These are phyloP conservation scores for Luperina testacea DNA, from an alignment of 2,888 invertebrate genomes.

Conservation along the genomic window DNA sequence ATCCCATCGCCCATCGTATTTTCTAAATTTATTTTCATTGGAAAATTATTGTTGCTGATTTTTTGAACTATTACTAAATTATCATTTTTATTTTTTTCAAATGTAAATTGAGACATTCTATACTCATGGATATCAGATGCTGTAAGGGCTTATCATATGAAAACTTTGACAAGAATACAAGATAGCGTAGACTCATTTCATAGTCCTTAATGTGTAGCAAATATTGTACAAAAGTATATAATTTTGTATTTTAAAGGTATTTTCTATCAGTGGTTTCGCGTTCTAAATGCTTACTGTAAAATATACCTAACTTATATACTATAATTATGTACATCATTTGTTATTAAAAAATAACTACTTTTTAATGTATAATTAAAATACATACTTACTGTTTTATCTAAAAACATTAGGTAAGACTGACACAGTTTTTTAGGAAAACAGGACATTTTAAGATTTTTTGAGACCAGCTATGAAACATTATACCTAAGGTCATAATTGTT, in stretches of 20 bases:
- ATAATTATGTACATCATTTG: slow-evolving; percentile 64
- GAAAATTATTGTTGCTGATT: not conserved
- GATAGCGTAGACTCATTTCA: not conserved
- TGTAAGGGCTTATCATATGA: not conserved
- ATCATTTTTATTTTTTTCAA: not conserved
- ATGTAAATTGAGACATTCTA: not conserved
- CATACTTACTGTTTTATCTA: slow-evolving; percentile 26
- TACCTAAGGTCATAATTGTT: not conserved
- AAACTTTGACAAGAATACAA: not conserved
- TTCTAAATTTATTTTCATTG: not conserved
- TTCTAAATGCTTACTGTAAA: slow-evolving; percentile 32
- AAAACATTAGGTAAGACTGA: slow-evolving; percentile 11
- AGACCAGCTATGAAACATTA: not conserved
- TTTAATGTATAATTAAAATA: slow-evolving; percentile 52
- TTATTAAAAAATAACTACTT: slow-evolving; percentile 55
- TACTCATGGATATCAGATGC: not conserved
- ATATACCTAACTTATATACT: slow-evolving; percentile 40
- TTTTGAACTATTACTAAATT: too few species aligned
- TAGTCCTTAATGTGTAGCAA: not conserved
- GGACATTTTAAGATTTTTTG: not conserved
- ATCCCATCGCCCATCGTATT: not conserved
- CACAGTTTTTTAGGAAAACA: slow-evolving; percentile 16
- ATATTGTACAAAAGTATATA: slow-evolving; percentile 28
- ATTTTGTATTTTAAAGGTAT: not conserved
- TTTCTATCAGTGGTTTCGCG: slow-evolving; percentile 1